Evolutionary conservation across 92 coral and sea anemone genomes (phyloP), one percentile per base, ranked within the genome.

Genomic region (Nematostella vectensis): DNA sequence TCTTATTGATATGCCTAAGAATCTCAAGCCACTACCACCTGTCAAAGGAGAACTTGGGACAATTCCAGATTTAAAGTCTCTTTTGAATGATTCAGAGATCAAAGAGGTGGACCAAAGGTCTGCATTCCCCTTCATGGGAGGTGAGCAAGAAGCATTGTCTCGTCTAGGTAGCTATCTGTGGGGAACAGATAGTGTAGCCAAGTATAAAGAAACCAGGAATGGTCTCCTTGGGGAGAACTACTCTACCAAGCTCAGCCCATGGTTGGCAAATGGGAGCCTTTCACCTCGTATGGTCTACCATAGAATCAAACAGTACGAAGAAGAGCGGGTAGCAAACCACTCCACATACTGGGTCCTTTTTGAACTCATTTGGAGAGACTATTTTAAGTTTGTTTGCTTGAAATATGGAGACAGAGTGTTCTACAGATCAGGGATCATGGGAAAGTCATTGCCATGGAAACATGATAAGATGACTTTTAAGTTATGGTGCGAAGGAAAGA

Each of bases 301-400:
- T 27, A 57, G 62, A 37, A 57, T 76, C 13, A 76, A 69, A 47
- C 30, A 20, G 13, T 76, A 76, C 9, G 83, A 76, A 40, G 21
- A 29, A 0, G 71, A 76, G 50, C 31, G 83, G 49, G 69, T 77
- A 48, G 51, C 83, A 10, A 76, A 76, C 21, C 83, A 76, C 50
- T 76, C 83, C 0, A 76, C 83, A 0, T 76, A 76, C 47, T 76
- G 83, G 83, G 83, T 76, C 44, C 59, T 69, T 19, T 76, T 76
- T 57, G 83, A 76, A 40, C 71, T 76, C 28, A 51, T 76, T 50
- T 76, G 83, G 83, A 72, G 83, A 16, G 83, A 76, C 33, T 76
- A 76, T 47, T 76, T 76, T 52, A 76, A 76, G 69, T 76, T 76
- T 55, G 71, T 76, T 48, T 58, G 70, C 31, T 36, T 64, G 43